phyloP scores from a whole-genome alignment of 1,140 invertebrate species.

The Drosophila bocki region DNA sequence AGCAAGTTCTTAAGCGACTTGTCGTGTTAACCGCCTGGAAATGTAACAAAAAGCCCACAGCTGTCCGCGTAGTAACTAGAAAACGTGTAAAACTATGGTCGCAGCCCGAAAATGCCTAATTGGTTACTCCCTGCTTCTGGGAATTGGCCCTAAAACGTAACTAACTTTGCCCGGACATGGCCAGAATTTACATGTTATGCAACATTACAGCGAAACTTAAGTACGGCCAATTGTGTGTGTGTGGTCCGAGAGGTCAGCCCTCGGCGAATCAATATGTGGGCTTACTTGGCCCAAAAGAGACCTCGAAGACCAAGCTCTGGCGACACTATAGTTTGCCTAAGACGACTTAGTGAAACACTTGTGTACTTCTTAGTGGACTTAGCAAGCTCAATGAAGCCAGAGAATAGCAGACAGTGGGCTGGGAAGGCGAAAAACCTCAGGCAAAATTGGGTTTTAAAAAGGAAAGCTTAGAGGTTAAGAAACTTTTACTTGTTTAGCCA shows the following conservation, averaged over 20 bases:
- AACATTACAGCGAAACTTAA: constrained; percentile 46
- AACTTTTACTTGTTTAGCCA: not conserved
- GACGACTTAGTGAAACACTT: constrained; percentile 46
- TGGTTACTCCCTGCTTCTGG: constrained; percentile 46
- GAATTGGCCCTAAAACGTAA: constrained; percentile 56
- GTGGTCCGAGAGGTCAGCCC: constrained; percentile 53
- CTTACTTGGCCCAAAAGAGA: constrained; percentile 11
- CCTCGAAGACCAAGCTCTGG: constrained; percentile 4
- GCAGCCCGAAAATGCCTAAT: constrained; percentile 40
- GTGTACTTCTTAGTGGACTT: constrained; percentile 32
- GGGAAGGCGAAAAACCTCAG: not conserved
- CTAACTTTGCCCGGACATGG: constrained; percentile 54
- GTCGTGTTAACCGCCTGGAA: constrained; percentile 36
- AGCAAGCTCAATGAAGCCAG: constrained; percentile 21
- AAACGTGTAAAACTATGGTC: constrained; percentile 42
- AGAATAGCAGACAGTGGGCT: constrained; percentile 28
- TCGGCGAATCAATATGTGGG: constrained; percentile 41
- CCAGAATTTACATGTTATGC: constrained; percentile 71
- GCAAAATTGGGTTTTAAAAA: not conserved
- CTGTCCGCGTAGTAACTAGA: constrained; percentile 31
- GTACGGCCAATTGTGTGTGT: constrained; percentile 24
- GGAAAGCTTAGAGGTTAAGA: not conserved
- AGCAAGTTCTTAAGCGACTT: constrained; percentile 66
- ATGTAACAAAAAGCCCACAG: constrained; percentile 55
- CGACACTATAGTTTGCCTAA: constrained; percentile 30